Evolutionary conservation across 2,888 invertebrate genomes (phyloP).

Genomic region (Aspidapion aeneum): DNA sequence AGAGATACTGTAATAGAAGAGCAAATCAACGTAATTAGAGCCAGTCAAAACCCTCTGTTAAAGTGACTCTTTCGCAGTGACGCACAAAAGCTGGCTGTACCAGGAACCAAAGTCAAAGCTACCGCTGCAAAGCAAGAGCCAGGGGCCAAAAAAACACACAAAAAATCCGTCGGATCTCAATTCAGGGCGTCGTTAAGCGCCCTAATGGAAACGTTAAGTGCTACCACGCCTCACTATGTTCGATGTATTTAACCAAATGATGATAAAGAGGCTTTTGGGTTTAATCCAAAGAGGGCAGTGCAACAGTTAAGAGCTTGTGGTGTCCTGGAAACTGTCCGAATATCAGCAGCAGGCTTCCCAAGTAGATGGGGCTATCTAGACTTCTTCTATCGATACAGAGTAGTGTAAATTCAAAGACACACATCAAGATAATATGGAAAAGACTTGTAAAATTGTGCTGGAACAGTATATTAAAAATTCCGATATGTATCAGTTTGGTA

Average conservation of each 20-base stretch:
- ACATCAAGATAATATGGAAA: conserved; percentile 68
- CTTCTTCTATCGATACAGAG: conserved; percentile 81
- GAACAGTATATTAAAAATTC: conserved; percentile 73
- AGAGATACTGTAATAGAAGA: conserved; percentile 94
- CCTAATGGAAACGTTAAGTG: conserved; percentile 87
- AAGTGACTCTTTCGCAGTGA: conserved; percentile 50
- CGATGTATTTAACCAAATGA: conserved; percentile 98
- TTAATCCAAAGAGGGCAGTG: conserved; percentile 81
- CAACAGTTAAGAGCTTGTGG: conserved; percentile 93
- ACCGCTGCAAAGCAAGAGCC: conserved; percentile 45
- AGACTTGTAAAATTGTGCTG: conserved; percentile 78
- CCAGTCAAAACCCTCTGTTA: conserved; percentile 52
- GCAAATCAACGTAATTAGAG: conserved; percentile 71
- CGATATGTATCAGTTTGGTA: conserved; percentile 96
- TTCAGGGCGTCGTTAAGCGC: conserved; percentile 92
- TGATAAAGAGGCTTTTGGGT: conserved; percentile 78
- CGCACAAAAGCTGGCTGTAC: conserved; percentile 41
- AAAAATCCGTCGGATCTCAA: conserved; percentile 76
- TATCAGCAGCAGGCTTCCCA: conserved; percentile 97
- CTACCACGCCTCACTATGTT: conserved; percentile 97
- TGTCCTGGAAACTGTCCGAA: conserved; percentile 94
- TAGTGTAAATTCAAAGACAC: conserved; percentile 76
- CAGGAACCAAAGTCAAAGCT: conserved; percentile 46
- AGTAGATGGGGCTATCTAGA: conserved; percentile 73
- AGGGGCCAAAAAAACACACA: conserved; percentile 41